Evolutionary conservation across 1,140 invertebrate genomes (phyloP).

Genomic region (honey bee (Apis mellifera)): Amel_HAv3.1 CM009937.2:2544001-2544500

Average conservation of each 20-base stretch:
- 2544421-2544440: not conserved
- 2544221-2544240: constrained; percentile 15
- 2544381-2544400: constrained; percentile 29
- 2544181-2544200: too few relatives aligned
- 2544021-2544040: too few relatives aligned
- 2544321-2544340: constrained; percentile 25
- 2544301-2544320: constrained; percentile 47
- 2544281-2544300: constrained; percentile 40
- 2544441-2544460: constrained; percentile 44
- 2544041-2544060: too few relatives aligned
- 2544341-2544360: constrained; percentile 7
- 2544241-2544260: not conserved
- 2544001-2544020: too few relatives aligned
- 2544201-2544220: too few relatives aligned
- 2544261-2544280: constrained; percentile 38
- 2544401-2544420: not conserved
- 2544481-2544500: constrained; percentile 31
- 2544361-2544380: constrained; percentile 33
- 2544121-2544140: too few relatives aligned
- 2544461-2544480: constrained; percentile 48
- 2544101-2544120: too few relatives aligned
- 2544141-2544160: too few relatives aligned
- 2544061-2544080: too few relatives aligned
- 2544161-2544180: too few relatives aligned
- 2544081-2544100: too few relatives aligned